Conservation (phyloP, 2,888 invertebrate genomes). For the Epinotia demarniana region DNA sequence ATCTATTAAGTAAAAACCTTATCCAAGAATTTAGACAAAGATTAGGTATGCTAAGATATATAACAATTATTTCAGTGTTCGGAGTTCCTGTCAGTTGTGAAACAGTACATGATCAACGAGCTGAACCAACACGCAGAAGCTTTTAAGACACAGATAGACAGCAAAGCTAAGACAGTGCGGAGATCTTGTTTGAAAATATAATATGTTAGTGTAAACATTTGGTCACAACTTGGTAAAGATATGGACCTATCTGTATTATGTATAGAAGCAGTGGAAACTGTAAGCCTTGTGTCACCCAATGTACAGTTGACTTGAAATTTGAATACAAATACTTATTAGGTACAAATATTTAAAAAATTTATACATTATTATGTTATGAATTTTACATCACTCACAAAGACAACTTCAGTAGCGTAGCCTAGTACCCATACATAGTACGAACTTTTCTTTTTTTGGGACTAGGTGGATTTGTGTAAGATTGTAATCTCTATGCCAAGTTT, state of each 20-base stretch:
- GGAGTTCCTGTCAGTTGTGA: conserved; percentile 79
- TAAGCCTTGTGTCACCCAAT: neutral
- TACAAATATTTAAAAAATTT: no score
- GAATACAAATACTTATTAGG: no score
- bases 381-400: no score
- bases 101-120: conserved; percentile 77
- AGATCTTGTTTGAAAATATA: conserved; percentile 62
- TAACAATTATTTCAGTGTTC: conserved; percentile 69
- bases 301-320: neutral
- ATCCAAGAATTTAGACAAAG: no score
- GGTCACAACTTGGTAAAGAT: neutral
- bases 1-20: no score
- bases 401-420: no score
- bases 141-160: conserved; percentile 66
- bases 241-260: neutral
- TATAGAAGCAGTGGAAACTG: neutral
- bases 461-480: no score
- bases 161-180: conserved; percentile 60
- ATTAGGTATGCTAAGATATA: no score
- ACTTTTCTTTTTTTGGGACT: no score
- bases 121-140: conserved; percentile 64
- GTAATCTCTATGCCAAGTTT: no score
- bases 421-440: no score
- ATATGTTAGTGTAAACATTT: neutral
- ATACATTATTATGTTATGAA: no score